Conservation (phyloP, 1,140 invertebrate species). For the Trypoxylus dichotomus region DNA sequence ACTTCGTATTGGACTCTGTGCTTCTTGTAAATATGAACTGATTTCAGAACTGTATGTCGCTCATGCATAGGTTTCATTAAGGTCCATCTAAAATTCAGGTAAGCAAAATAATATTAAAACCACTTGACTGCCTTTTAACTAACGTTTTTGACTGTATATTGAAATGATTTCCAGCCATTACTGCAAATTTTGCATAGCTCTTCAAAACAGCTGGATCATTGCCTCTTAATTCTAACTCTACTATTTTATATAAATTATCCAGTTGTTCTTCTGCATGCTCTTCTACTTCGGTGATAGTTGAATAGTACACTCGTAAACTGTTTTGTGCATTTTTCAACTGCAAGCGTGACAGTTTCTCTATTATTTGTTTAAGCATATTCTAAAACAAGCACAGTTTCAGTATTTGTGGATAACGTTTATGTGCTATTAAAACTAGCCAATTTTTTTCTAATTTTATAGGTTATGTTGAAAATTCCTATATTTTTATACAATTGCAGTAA, state of each 20-base stretch:
- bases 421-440: not conserved
- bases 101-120: conserved; percentile 23
- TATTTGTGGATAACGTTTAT: not conserved
- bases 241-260: conserved; percentile 79
- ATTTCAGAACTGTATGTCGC: conserved; percentile 80
- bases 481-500: no score
- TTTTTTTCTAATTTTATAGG: not conserved
- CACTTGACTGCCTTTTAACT: conserved; percentile 52
- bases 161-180: conserved; percentile 76
- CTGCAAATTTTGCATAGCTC: conserved; percentile 86
- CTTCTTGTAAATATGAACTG: conserved; percentile 90
- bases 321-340: not conserved
- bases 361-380: not conserved
- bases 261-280: conserved; percentile 50
- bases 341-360: not conserved
- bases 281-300: not conserved
- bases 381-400: not conserved
- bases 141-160: conserved; percentile 74
- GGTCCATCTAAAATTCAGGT: conserved; percentile 63
- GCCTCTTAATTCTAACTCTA: conserved; percentile 86
- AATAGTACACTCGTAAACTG: not conserved
- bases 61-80: conserved; percentile 73
- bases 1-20: conserved; percentile 95
- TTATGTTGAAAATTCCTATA: not conserved
- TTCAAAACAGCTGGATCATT: conserved; percentile 84